Base-by-base conservation (phyloP, 2,113 vertebrate species). In the Crotalus viridis region DNA sequence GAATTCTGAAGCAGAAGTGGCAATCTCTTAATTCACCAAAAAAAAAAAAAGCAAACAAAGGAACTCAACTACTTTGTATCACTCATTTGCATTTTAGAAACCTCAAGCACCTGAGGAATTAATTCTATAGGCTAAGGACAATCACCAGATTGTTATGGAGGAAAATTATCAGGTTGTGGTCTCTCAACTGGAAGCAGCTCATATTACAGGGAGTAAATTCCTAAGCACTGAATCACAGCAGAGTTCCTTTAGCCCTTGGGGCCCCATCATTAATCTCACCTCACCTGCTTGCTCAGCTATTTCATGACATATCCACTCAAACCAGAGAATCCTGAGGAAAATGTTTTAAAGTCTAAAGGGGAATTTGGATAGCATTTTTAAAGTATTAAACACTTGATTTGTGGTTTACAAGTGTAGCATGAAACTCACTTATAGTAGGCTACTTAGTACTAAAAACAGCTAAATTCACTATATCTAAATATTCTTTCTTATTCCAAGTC, bases 201-300 rank as follows among this genome's bases (percentile, higher is more conserved):
- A 90, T 21, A 90, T 90, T 93, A 93, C 89, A 93, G 90, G 87
- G 61, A 88, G 89, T 93, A 87, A 93, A 89, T 93, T 93, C 89
- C 92, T 93, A 56, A 93, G 81, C 89, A 81, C 43, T 93, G 92
- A 93, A 90, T 93, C 92, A 93, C 46, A 39, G 55, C 56, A 61
- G 91, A 85, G 92, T 52, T 86, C 81, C 74, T 90, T 61, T 86
- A 90, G 81, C 74, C 92, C 48, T 57, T 64, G 46, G 55, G 92
- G 92, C 88, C 88, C 88, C 81, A 26, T 90, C 74, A 90, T 86
- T 61, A 46, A 90, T 64, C 89, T 90, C 81, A 85, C 21, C 74
- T 46, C 81, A 52, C 92, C 81, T 88, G 91, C 91, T 92, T 92
- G 87, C 91, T 87, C 89, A 93, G 92, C 89, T 90, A 85, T 90